Evolutionary conservation across 1,140 invertebrate genomes (phyloP).

Genomic region (Penaeus vannamei): DNA sequence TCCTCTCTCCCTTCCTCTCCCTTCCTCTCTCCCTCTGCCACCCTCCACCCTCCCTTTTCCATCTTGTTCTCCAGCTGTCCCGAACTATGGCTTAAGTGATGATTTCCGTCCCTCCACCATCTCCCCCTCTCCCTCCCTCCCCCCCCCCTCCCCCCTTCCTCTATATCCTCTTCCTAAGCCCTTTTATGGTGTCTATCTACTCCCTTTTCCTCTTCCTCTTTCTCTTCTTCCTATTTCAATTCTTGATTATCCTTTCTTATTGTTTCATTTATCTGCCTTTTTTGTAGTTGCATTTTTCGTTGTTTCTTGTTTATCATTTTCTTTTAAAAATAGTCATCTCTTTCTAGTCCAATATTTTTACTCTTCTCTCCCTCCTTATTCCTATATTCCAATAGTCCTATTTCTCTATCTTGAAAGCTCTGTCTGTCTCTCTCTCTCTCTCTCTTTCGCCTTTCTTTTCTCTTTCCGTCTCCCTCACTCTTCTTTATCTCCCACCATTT

Average conservation of each 20-base stretch:
- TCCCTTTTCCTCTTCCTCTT: background rate
- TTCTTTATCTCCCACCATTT: no score
- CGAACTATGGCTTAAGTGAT: slow-evolving; percentile 39
- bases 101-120: slow-evolving; percentile 31
- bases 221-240: background rate
- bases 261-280: background rate
- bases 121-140: background rate
- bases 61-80: slow-evolving; percentile 39
- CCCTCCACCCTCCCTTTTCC: background rate
- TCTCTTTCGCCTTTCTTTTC: no score
- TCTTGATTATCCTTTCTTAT: background rate
- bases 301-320: no score
- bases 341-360: background rate
- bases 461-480: no score
- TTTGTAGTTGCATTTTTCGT: background rate
- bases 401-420: no score
- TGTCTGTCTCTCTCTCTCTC: no score
- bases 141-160: background rate
- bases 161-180: background rate
- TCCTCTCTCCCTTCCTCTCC: background rate
- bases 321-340: no score
- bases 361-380: background rate
- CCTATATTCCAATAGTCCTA: no score
- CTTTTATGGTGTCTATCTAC: background rate
- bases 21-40: background rate